Evolutionary conservation across 2,888 invertebrate species (phyloP), one percentile per base, ranked within the genome.

Genomic region (Hypomecis atomaria): DNA sequence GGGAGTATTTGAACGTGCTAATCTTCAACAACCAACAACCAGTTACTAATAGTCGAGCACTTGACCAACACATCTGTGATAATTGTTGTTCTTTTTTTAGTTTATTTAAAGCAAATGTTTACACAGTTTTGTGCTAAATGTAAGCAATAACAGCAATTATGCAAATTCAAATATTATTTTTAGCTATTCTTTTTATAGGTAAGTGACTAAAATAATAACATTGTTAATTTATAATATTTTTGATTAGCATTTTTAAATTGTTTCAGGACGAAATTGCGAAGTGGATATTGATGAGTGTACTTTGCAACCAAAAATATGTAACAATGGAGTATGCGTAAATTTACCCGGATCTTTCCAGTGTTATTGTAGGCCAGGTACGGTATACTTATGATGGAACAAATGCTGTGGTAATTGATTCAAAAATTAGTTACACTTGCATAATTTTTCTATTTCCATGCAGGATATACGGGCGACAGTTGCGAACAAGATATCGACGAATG

Each of bases 401-500:
- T 6, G 13, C 43, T 9, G 37, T 47, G 33, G 40, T 63, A 50
- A 55, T 60, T 38, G 33, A 56, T 65, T 59, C 45, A 61, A 8
- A 53, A 63, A 70, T 64, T 45, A 59, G 65, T 37, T 50, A 11
- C 9, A 40, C 34, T 42, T 63, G 53, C 61, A 52, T 44, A 65
- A 43, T 59, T 61, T 23, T 57, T 42, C 33, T 58, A 38, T 61
- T 56, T 11, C 4, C 7, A 42, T 54, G 37, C 71, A 93, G 93
- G 98, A 3, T 98, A 95, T 84, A 97, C 97, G 10, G 98, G 98
- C 13, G 94, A 95, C 77, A 94, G 95, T 71, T 98, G 98, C 84
- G 96, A 97, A 78, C 94, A 96, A 61, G 96, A 98, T 85, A 96
- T 98, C 75, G 96, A 98, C 83, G 98, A 98, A 85, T 98, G 98